Evolutionary conservation across 2,113 vertebrate genomes (phyloP).

Genomic region (Cryptoleucopteryx plumbea): DNA sequence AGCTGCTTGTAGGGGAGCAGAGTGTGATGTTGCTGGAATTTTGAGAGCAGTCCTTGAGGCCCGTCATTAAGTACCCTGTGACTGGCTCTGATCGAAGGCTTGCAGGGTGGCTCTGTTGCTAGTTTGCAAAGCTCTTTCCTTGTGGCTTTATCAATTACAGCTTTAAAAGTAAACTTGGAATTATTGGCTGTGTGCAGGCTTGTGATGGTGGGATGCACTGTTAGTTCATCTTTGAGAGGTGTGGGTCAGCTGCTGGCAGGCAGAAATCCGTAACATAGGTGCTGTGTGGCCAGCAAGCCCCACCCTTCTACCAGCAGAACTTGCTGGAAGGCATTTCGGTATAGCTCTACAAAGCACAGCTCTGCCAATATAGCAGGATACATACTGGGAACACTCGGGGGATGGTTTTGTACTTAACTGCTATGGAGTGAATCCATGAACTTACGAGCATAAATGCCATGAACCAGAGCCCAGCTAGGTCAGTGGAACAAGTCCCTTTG

Average conservation of each 20-base stretch:
- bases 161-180: background rate
- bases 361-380: background rate
- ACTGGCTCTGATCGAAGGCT: background rate
- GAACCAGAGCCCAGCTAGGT: background rate
- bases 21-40: background rate
- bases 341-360: background rate
- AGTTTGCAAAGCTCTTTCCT: background rate
- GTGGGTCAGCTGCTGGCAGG: background rate
- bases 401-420: background rate
- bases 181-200: background rate
- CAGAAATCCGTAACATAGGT: background rate
- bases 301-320: background rate
- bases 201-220: background rate
- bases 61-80: fast-evolving
- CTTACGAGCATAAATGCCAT: background rate
- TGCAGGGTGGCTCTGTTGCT: background rate
- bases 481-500: background rate
- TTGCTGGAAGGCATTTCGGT: background rate
- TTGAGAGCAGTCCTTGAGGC: background rate
- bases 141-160: background rate
- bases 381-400: background rate
- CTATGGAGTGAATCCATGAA: constrained; percentile 2
- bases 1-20: background rate
- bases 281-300: background rate
- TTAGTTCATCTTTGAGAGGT: background rate